Conservation (phyloP, 2,113 vertebrate genomes). For the Nycticryphes semicollaris region DNA sequence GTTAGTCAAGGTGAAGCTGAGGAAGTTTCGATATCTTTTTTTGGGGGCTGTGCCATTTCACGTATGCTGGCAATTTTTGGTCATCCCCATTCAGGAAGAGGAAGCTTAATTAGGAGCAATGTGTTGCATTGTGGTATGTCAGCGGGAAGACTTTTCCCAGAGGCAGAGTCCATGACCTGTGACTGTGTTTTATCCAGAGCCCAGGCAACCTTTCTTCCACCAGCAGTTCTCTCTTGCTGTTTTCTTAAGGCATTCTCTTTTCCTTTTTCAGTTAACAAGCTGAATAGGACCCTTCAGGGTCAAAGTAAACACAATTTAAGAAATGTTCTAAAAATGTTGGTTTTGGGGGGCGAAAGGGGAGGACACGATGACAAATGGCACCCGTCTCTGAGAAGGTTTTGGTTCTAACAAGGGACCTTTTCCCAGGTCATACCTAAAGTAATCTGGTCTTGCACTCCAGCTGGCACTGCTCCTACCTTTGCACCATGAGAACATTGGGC, state of each 20-base stretch:
- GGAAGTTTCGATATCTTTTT: neutral
- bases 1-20: neutral
- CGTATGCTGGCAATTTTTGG: accelerated
- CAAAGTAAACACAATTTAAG: neutral
- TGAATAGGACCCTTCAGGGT: neutral
- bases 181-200: neutral
- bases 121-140: neutral
- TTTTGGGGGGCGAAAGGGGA: neutral
- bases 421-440: neutral
- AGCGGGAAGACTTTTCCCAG: neutral
- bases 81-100: neutral
- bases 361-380: neutral
- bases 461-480: neutral
- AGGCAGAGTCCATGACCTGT: neutral
- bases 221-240: neutral
- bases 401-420: neutral
- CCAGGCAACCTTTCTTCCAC: neutral
- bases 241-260: neutral
- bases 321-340: neutral
- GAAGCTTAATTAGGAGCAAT: neutral
- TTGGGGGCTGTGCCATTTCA: neutral
- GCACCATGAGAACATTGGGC: neutral
- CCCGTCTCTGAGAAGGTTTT: neutral
- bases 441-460: neutral
- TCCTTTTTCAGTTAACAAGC: neutral